Evolutionary conservation across 2,888 invertebrate species (phyloP).

Genomic region (Drosophila seclusa): DNA sequence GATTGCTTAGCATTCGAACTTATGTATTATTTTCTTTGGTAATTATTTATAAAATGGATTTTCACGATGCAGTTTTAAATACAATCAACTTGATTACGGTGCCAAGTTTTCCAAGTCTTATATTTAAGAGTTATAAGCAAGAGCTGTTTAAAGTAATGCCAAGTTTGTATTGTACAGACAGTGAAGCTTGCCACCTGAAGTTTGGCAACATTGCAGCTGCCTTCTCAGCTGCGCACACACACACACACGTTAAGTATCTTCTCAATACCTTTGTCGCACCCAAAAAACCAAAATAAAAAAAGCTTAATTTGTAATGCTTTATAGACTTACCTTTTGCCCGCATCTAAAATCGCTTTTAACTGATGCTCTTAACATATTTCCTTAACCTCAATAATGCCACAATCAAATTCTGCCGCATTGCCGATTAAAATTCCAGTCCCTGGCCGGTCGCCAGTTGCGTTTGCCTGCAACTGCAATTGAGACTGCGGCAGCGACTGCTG

Average conservation of each 20-base stretch:
- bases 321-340: constrained; percentile 25
- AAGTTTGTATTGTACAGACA: constrained; percentile 2
- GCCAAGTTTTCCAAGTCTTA: neutral
- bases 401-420: constrained; percentile 76
- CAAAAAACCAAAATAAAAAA: neutral
- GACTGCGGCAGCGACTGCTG: constrained; percentile 45
- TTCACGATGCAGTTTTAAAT: neutral
- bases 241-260: neutral
- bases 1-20: neutral
- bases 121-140: neutral
- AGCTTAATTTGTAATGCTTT: constrained; percentile 27
- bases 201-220: constrained; percentile 24
- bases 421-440: constrained; percentile 71
- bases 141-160: neutral
- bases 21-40: neutral
- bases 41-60: neutral
- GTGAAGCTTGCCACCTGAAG: constrained; percentile 4
- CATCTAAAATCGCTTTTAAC: constrained; percentile 15
- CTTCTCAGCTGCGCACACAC: neutral
- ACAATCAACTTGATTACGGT: neutral
- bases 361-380: constrained; percentile 71
- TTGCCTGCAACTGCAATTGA: constrained; percentile 15
- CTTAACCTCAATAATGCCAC: constrained; percentile 75
- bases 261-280: constrained; percentile 2
- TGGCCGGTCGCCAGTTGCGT: constrained; percentile 53